A percentile compares a stretch with the other conserved stretches of the same genome.
Evolutionary conservation across 2,113 vertebrate genomes (phyloP).

Genomic region (Scopus umbretta): DNA sequence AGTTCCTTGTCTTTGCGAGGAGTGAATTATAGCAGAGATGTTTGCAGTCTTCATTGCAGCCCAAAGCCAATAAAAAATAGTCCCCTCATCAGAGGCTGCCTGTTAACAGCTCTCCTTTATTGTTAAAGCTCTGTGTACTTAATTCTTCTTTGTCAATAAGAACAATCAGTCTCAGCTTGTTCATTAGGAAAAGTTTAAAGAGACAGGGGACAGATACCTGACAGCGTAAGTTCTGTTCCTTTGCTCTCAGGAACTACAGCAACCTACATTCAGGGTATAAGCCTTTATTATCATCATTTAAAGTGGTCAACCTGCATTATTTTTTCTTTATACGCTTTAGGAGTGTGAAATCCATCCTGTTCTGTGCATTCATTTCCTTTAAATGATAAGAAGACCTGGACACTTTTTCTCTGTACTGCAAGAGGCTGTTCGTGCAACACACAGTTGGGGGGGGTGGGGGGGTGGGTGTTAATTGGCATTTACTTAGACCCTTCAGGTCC

Average conservation of each 20-base stretch:
- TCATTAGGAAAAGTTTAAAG: constrained; percentile 61
- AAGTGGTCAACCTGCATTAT: neutral
- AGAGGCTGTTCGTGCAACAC: neutral
- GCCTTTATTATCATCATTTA: neutral
- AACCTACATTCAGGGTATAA: neutral
- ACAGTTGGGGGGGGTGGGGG: accelerated
- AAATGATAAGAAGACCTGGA: neutral
- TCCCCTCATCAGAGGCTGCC: constrained; percentile 53
- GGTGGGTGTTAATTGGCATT: neutral
- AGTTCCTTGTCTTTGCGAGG: constrained; percentile 14
- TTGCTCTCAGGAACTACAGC: neutral
- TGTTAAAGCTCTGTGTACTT: constrained; percentile 55
- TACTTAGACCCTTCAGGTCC: neutral
- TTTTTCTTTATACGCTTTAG: neutral
- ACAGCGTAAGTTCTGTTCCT: neutral
- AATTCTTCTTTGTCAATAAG: constrained; percentile 60
- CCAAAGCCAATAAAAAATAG: constrained; percentile 50
- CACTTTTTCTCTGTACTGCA: neutral
- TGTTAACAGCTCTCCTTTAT: constrained; percentile 64
- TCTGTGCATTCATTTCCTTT: neutral
- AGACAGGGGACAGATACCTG: neutral
- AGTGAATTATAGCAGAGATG: constrained; percentile 54
- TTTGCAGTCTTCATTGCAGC: constrained; percentile 60
- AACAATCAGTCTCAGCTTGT: constrained; percentile 53
- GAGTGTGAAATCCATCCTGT: neutral